Evolutionary conservation across 1,140 invertebrate species (phyloP).

Genomic region (Rhopalosiphum padi): DNA sequence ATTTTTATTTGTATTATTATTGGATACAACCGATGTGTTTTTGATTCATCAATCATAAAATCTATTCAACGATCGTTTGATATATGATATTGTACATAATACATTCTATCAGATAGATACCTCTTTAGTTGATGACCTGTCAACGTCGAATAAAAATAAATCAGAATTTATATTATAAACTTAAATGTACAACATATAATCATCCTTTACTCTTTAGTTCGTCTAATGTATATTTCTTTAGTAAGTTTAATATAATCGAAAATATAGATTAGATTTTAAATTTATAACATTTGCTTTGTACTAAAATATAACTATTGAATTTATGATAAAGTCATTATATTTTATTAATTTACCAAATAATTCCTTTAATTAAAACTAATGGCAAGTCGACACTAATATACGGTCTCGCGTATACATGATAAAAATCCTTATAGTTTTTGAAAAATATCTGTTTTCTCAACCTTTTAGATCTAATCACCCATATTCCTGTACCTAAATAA

Average conservation of each 20-base stretch:
- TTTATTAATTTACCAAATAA: no score
- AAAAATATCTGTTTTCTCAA: neutral
- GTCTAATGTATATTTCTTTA: no score
- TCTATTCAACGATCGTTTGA: neutral
- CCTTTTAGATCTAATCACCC: neutral
- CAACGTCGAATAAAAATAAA: neutral
- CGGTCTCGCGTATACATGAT: neutral
- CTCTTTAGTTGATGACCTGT: neutral
- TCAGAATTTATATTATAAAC: no score
- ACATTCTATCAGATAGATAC: neutral
- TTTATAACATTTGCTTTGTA: no score
- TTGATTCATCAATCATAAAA: constrained; percentile 6
- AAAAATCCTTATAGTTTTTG: neutral
- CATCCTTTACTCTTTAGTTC: no score
- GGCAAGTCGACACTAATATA: no score
- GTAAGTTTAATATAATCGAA: no score
- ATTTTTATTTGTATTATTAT: neutral
- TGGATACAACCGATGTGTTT: neutral
- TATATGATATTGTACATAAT: neutral
- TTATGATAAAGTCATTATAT: no score
- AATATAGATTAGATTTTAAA: no score
- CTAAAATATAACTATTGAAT: no score
- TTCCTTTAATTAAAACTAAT: no score
- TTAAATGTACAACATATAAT: no score
- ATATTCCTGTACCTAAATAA: neutral